These are phyloP conservation scores for Adelognathus sp. DNA, from an alignment of 2,888 invertebrate genomes.

Conservation along the genomic window DNA sequence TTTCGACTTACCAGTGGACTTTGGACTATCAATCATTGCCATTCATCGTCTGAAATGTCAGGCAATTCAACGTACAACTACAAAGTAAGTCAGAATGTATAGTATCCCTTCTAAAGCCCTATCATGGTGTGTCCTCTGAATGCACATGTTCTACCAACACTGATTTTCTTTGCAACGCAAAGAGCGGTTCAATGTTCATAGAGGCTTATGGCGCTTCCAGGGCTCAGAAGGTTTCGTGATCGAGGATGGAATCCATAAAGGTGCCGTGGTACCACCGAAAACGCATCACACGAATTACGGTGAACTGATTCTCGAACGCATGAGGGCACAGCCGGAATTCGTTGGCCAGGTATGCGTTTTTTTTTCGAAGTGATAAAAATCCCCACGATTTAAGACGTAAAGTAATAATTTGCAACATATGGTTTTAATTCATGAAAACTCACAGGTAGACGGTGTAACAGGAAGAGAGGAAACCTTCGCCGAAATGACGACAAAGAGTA, in stretches of 20 bases:
- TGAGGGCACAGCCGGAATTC: slow-evolving; percentile 58
- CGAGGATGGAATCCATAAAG: slow-evolving; percentile 64
- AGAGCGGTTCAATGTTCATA: too few relatives aligned
- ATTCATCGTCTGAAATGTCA: too few relatives aligned
- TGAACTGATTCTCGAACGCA: slow-evolving; percentile 55
- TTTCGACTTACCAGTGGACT: too few relatives aligned
- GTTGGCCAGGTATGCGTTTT: slow-evolving; percentile 62
- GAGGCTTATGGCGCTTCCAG: too few relatives aligned
- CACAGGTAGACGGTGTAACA: slow-evolving; percentile 66
- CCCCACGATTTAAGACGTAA: too few relatives aligned
- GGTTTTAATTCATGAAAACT: neutral
- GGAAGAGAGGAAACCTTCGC: slow-evolving; percentile 62
- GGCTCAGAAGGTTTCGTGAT: slow-evolving; percentile 47
- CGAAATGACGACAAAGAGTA: slow-evolving; percentile 64
- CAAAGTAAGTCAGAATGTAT: neutral
- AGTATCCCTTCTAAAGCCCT: too few relatives aligned
- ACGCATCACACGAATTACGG: slow-evolving; percentile 59
- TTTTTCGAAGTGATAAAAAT: neutral
- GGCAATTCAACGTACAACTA: neutral
- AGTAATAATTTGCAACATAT: too few relatives aligned
- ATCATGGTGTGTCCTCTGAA: too few relatives aligned
- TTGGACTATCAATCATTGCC: too few relatives aligned
- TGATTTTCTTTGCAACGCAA: too few relatives aligned
- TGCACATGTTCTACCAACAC: too few relatives aligned
- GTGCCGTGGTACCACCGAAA: slow-evolving; percentile 12